Evolutionary conservation across 2,888 invertebrate genomes (phyloP).

Genomic region (Luperina nickerlii): DNA sequence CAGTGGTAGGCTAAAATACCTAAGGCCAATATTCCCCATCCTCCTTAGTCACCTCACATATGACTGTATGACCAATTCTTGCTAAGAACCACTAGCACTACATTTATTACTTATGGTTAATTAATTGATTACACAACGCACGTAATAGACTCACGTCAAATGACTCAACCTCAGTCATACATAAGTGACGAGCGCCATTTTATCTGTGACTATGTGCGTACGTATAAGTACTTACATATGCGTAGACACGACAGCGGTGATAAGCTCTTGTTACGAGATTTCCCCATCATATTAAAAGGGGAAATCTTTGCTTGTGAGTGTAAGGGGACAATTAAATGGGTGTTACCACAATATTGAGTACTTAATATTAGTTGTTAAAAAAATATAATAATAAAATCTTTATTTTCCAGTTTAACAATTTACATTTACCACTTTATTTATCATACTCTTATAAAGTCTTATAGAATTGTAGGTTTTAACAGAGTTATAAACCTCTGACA

Average conservation of each 20-base stretch:
- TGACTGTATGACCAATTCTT: conserved; percentile 1
- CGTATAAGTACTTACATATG: conserved; percentile 1
- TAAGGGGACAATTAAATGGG: not conserved
- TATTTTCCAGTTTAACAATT: no score
- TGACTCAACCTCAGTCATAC: conserved; percentile 37
- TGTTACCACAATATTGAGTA: not conserved
- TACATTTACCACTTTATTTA: no score
- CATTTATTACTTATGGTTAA: not conserved
- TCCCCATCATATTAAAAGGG: not conserved
- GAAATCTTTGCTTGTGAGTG: conserved; percentile 14
- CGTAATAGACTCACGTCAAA: conserved; percentile 13
- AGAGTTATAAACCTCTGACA: no score
- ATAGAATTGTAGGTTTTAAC: no score
- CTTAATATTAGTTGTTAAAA: not conserved
- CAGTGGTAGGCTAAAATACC: not conserved
- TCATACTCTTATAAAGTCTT: no score
- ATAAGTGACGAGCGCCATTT: conserved; percentile 26
- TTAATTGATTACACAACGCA: conserved; percentile 19
- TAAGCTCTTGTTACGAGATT: conserved; percentile 19
- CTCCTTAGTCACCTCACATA: not conserved
- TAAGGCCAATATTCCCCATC: no score
- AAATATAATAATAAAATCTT: not conserved
- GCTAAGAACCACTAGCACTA: not conserved
- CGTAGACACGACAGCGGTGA: not conserved
- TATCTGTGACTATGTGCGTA: conserved; percentile 18